Percentiles rank a stretch among this genome's conserved stretches.
Conservation (phyloP, 2,797 vertebrate genomes). For the Ficedula albicollis region DNA sequence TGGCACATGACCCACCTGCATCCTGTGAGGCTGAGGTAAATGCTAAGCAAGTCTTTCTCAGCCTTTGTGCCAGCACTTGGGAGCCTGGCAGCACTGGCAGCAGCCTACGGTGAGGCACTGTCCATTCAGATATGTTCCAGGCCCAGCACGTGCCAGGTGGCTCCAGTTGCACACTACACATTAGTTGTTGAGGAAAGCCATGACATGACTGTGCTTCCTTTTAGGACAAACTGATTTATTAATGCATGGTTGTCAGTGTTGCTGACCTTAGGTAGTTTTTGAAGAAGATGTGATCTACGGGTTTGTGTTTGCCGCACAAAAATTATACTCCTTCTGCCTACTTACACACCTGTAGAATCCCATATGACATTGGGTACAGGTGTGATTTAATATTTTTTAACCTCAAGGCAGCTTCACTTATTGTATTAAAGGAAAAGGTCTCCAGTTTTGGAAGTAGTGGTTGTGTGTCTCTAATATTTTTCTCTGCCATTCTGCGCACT, state of each 20-base stretch:
- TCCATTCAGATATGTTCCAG: background rate
- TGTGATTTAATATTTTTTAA: background rate
- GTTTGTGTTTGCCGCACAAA: background rate
- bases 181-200: background rate
- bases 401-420: background rate
- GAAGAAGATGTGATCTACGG: background rate
- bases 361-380: background rate
- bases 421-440: background rate
- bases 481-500: background rate
- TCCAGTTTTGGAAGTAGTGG: background rate
- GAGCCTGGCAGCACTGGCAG: background rate
- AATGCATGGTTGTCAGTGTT: background rate
- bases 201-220: background rate
- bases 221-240: background rate
- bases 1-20: background rate
- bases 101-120: background rate
- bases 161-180: background rate
- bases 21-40: background rate
- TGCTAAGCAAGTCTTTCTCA: background rate
- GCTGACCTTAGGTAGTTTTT: background rate
- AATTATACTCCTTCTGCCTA: background rate
- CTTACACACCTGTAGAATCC: background rate
- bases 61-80: background rate
- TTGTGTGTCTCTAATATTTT: background rate
- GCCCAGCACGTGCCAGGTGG: background rate